Conservation (phyloP, 2,113 vertebrate species). For the Mus pahari region DNA sequence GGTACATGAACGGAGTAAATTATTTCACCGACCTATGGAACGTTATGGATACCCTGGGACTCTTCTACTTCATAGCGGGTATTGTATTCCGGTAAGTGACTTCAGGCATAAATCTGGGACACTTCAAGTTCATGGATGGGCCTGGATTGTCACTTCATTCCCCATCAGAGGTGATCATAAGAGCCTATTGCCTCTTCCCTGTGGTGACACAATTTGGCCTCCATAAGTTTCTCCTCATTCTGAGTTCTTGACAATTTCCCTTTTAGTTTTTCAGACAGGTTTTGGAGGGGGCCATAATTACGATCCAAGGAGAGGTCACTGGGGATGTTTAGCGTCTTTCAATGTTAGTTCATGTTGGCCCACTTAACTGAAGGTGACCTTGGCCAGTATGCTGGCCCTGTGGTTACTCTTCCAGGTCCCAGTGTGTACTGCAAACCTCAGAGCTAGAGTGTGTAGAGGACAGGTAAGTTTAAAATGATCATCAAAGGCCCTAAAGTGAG, state of each 20-base stretch:
- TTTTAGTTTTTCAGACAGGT: neutral
- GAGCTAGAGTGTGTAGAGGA: neutral
- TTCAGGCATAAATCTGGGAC: neutral
- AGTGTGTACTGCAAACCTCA: neutral
- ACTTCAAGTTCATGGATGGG: neutral
- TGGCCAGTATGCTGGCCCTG: neutral
- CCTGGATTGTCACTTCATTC: neutral
- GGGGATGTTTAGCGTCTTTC: neutral
- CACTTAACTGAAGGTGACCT: rapidly evolving
- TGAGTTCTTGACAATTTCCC: rapidly evolving
- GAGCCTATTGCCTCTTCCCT: too few relatives aligned
- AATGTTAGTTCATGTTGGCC: rapidly evolving
- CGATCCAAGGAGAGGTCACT: too few relatives aligned
- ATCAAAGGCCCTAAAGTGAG: neutral
- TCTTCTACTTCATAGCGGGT: slow-evolving; percentile 93
- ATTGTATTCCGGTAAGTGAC: slow-evolving; percentile 91
- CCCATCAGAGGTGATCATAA: rapidly evolving
- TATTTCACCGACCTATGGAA: slow-evolving; percentile 97
- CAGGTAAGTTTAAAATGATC: neutral
- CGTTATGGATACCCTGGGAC: slow-evolving; percentile 94
- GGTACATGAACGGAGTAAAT: slow-evolving; percentile 91
- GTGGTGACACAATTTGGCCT: too few relatives aligned
- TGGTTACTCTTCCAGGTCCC: neutral
- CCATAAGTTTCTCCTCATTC: neutral
- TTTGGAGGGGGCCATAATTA: neutral